Conservation (phyloP, 2,888 invertebrate species). For the Sphinx pinastri region DNA sequence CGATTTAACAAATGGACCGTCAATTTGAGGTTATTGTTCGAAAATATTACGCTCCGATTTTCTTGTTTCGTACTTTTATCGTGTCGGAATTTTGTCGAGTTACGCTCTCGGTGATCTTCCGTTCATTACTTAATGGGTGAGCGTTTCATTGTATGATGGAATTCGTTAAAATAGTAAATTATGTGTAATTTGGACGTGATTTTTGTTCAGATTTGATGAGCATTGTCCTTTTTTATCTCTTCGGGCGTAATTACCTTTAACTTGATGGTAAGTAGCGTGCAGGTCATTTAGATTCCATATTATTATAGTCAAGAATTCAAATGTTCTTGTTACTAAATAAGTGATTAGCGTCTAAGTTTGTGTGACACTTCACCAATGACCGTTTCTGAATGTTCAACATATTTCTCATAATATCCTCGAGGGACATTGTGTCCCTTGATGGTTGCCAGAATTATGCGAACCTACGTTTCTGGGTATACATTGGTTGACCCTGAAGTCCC, state of each 20-base stretch:
- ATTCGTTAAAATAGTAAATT: conserved; percentile 19
- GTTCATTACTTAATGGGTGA: conserved; percentile 20
- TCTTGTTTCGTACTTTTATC: conserved; percentile 44
- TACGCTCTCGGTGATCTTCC: conserved; percentile 10
- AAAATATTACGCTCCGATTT: conserved; percentile 40
- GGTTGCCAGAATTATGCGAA: too few relatives aligned
- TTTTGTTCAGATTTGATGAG: neutral
- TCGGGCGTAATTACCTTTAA: neutral
- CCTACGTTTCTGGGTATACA: too few relatives aligned
- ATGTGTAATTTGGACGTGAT: neutral
- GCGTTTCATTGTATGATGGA: conserved; percentile 13
- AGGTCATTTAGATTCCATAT: too few relatives aligned
- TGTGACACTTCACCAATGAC: too few relatives aligned
- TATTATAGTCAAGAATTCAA: too few relatives aligned
- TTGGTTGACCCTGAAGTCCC: too few relatives aligned
- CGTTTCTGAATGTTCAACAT: too few relatives aligned
- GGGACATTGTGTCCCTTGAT: too few relatives aligned
- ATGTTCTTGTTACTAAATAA: too few relatives aligned
- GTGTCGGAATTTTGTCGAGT: conserved; percentile 30
- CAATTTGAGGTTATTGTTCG: conserved; percentile 24
- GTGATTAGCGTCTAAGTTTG: too few relatives aligned
- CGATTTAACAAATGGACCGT: conserved; percentile 39
- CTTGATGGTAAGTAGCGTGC: too few relatives aligned
- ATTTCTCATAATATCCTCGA: too few relatives aligned
- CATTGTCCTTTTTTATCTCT: neutral